These are phyloP conservation scores for Myocastor coypus DNA, from an alignment of 2,113 vertebrate species.

Conservation along the genomic window DNA sequence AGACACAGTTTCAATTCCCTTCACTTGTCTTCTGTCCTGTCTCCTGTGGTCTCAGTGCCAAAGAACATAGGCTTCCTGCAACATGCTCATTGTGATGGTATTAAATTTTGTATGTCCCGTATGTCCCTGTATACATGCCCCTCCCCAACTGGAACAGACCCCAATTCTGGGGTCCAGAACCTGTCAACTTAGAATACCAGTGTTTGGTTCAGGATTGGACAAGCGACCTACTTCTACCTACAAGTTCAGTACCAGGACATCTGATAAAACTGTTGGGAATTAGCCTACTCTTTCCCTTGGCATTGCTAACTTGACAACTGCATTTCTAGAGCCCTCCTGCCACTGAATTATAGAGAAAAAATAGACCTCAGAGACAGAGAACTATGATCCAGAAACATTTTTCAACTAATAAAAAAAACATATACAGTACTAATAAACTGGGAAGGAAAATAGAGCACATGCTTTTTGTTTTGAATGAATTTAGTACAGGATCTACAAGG, in stretches of 20 bases:
- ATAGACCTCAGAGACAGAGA: not conserved
- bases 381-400: constrained; percentile 18
- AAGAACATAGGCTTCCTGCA: not conserved
- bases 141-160: not conserved
- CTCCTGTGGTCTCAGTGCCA: not conserved
- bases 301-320: not conserved
- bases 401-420: not conserved
- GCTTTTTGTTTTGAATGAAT: too few species aligned
- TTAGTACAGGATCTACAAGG: too few species aligned
- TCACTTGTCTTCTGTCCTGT: not conserved
- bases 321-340: not conserved
- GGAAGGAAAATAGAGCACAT: not conserved
- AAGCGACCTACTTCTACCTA: not conserved
- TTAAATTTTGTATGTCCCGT: rapidly evolving
- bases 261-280: not conserved
- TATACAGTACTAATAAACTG: not conserved
- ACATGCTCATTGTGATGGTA: rapidly evolving
- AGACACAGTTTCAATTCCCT: not conserved
- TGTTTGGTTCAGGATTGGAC: not conserved
- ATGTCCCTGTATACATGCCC: not conserved
- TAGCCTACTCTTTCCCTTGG: not conserved
- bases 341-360: not conserved
- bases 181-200: not conserved
- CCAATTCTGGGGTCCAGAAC: not conserved
- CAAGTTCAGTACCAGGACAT: not conserved